Percentiles rank a stretch among this genome's conserved stretches.
phyloP scores from a whole-genome alignment of 37 sponge, comb jelly and placozoan genomes.

The Eunapius fragilis region DNA sequence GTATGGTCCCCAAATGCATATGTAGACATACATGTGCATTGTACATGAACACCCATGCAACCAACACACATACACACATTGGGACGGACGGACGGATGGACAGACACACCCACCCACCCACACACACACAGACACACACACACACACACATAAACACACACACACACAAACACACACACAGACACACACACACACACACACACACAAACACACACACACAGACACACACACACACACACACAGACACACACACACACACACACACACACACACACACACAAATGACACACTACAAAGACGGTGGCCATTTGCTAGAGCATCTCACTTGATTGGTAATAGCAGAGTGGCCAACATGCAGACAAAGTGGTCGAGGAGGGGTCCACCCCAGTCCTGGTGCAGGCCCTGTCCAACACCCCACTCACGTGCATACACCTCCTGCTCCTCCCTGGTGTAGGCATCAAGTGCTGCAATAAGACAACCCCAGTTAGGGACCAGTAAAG shows the following conservation, averaged over 20 bases:
- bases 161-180: background rate
- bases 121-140: background rate
- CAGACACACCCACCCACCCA: too few relatives aligned
- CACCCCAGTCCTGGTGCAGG: constrained; percentile 78
- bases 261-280: background rate
- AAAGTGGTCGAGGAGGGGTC: constrained; percentile 85
- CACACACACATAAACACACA: background rate
- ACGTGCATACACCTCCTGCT: background rate
- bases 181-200: background rate
- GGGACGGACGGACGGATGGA: background rate
- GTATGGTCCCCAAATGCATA: background rate
- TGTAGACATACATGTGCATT: background rate
- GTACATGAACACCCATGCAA: background rate
- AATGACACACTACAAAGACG: background rate
- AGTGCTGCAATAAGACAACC: background rate
- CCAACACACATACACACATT: background rate
- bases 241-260: background rate
- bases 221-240: background rate
- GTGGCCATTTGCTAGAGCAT: too few relatives aligned
- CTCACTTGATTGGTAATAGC: constrained; percentile 82
- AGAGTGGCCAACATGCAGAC: constrained; percentile 78
- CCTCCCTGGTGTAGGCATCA: background rate
- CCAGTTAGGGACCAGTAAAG: too few relatives aligned
- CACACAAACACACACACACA: constrained; percentile 3
- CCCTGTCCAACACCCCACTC: constrained; percentile 59